Evolutionary conservation across 1,140 invertebrate species (phyloP), one percentile per base, ranked within the genome.

Genomic region (Drusus annulatus): DNA sequence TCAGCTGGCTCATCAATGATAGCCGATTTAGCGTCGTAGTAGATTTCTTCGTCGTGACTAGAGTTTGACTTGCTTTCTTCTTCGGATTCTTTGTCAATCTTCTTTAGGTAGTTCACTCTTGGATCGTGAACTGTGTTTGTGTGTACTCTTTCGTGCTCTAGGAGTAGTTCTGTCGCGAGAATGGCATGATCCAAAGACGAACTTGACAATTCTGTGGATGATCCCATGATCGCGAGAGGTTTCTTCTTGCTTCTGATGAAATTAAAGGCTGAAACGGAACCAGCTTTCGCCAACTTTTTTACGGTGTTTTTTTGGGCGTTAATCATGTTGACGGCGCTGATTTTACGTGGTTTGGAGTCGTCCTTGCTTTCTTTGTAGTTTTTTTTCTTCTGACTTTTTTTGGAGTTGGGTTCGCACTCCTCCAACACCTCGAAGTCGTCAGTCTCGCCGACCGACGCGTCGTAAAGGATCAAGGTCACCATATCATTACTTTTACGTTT

Each of bases 321-420:
- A 88, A 86, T 79, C 80, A 82, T 84, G 87, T 89, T n/a, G 86
- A 85, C 74, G 81, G 83, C 87, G 31, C 84, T 85, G 3, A 85
- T 85, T 79, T 85, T 87, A 54, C 76, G 86, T 68, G 87, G 87
- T 82, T 85, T 83, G 62, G 81, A 82, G 81, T 87, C 87, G 28
- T 88, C 85, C 17, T 89, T 88, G 81, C 88, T 90, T 76, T 88
- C 85, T n/a, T 89, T 88, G 82, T 87, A 86, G 69, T 88, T 89
- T 3, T 86, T 84, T 2, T 87, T 84, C 76, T 88, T 87, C 68
- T 89, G 86, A 16, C 87, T 63, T 81, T 87, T 88, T 75, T 87
- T 86, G 56, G 84, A 85, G 0, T 87, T 87, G n/a, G 86, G 87
- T 28, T 89, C 85, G 23, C 87, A 85, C 76, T 90, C 88, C 78